These are phyloP conservation scores for Grammomys dolichurus DNA, from an alignment of 2,113 vertebrate genomes.

Conservation along the genomic window DNA sequence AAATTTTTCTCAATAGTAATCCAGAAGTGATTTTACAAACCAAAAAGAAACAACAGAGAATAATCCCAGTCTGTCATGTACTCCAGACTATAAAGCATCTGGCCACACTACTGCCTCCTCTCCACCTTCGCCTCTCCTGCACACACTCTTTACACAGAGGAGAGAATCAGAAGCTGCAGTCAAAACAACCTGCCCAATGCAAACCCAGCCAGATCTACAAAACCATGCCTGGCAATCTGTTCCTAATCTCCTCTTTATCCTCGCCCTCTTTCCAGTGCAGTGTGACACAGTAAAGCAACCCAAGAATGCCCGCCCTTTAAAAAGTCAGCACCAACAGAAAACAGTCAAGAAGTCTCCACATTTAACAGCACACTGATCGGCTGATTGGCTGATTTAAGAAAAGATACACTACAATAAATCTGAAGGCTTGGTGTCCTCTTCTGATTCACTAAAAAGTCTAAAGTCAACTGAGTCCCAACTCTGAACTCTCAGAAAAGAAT, in stretches of 20 bases:
- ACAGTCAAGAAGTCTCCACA: neutral
- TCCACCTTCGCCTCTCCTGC: no score
- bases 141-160: neutral
- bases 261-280: no score
- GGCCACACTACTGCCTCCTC: neutral
- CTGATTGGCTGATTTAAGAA: neutral
- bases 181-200: neutral
- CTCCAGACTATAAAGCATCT: neutral
- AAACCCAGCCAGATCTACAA: neutral
- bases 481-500: neutral
- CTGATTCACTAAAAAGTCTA: neutral
- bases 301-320: neutral
- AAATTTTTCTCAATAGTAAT: neutral
- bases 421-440: neutral
- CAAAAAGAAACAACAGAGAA: neutral
- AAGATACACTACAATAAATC: neutral
- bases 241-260: neutral
- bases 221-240: neutral
- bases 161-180: constrained; percentile 14
- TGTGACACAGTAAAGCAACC: neutral
- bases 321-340: neutral
- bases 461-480: neutral
- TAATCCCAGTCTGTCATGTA: neutral
- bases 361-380: neutral
- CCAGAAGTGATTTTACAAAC: neutral